Conservation (phyloP, 1,140 invertebrate genomes). For the Apis cerana region DNA sequence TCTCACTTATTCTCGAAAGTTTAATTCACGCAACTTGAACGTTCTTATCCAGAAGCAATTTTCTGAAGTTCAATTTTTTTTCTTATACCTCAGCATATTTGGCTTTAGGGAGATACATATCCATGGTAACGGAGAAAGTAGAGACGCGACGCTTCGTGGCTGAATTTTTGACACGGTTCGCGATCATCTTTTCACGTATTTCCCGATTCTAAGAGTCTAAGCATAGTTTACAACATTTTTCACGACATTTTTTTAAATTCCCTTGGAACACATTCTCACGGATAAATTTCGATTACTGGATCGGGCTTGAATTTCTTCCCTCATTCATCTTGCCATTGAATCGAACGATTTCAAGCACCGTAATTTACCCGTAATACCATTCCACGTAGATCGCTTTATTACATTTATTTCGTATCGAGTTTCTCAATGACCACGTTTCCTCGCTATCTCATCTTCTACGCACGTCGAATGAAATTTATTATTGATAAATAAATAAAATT, state of each 20-base stretch:
- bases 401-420: background rate
- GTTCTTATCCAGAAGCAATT: constrained; percentile 19
- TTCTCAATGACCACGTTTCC: background rate
- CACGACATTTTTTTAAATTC: no score
- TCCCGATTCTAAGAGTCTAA: background rate
- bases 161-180: background rate
- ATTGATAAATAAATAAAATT: no score
- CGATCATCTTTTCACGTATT: background rate
- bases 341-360: background rate
- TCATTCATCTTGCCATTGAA: background rate
- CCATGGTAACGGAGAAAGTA: constrained; percentile 11
- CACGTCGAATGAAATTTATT: background rate
- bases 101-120: constrained; percentile 14
- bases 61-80: constrained; percentile 27
- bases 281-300: no score
- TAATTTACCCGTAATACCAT: background rate
- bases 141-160: background rate
- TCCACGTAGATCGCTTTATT: background rate
- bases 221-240: background rate
- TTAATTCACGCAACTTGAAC: constrained; percentile 11
- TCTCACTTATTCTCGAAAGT: background rate
- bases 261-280: background rate
- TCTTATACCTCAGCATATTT: constrained; percentile 14
- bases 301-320: background rate
- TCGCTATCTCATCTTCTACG: background rate